phyloP scores from a whole-genome alignment of 2,888 invertebrate genomes.

The Ophion slaviceki region DNA sequence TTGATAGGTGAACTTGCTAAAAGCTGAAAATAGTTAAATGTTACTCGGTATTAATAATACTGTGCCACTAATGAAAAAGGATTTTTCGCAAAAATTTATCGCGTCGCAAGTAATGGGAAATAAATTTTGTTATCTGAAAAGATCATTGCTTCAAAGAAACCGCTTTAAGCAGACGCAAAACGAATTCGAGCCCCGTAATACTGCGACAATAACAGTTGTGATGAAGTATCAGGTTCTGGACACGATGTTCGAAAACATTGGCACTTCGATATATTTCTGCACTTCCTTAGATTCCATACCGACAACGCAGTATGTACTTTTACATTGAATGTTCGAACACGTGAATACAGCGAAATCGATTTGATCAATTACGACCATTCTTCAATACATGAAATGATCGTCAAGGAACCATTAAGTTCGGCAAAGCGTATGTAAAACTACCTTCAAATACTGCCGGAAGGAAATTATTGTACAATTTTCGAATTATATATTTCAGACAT shows the following conservation, averaged over 20 bases:
- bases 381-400: no score
- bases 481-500: neutral
- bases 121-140: neutral
- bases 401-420: no score
- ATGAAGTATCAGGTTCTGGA: neutral
- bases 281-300: neutral
- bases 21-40: conserved; percentile 21
- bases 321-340: no score
- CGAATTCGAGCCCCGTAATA: neutral
- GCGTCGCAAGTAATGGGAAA: neutral
- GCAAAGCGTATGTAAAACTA: neutral
- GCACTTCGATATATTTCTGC: neutral
- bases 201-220: conserved; percentile 4
- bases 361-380: no score
- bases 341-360: no score
- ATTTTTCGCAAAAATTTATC: neutral
- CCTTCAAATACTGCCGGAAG: neutral
- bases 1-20: conserved; percentile 4
- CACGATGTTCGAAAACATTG: conserved; percentile 1
- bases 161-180: conserved; percentile 18
- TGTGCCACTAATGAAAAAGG: neutral
- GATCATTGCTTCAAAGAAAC: neutral
- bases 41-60: neutral
- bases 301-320: neutral
- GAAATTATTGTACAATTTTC: neutral